Percentiles rank a stretch among this genome's conserved stretches.
These are phyloP conservation scores for Sprattus sprattus DNA, from an alignment of 2,113 vertebrate species.

Conservation along the genomic window DNA sequence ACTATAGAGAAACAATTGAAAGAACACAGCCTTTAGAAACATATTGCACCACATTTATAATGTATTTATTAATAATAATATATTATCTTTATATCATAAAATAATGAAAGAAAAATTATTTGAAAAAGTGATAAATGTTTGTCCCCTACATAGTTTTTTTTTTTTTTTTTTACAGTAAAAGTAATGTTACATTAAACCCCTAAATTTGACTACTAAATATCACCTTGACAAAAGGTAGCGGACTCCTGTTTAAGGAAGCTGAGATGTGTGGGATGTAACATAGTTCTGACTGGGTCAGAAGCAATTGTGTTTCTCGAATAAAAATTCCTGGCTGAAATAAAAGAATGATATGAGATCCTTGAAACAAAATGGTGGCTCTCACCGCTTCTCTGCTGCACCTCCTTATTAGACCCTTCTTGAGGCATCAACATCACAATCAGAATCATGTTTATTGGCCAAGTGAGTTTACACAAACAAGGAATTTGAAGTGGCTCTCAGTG, in stretches of 20 bases:
- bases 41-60: background rate
- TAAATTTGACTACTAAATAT: background rate
- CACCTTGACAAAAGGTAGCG: background rate
- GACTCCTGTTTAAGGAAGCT: background rate
- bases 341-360: background rate
- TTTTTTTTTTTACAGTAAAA: too few relatives aligned
- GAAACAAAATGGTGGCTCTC: background rate
- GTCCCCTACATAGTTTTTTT: too few relatives aligned
- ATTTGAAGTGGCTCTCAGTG: too few relatives aligned
- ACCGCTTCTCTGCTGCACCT: background rate
- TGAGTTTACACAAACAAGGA: too few relatives aligned
- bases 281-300: background rate
- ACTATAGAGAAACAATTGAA: background rate
- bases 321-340: background rate
- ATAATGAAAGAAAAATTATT: too few relatives aligned
- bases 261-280: background rate
- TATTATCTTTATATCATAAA: too few relatives aligned
- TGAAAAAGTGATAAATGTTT: too few relatives aligned
- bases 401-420: background rate
- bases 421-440: background rate
- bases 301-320: too few relatives aligned
- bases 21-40: background rate
- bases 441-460: too few relatives aligned
- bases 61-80: background rate
- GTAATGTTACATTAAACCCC: background rate